Percentiles rank a stretch among this genome's conserved stretches.
Evolutionary conservation across 1,140 invertebrate genomes (phyloP).

Genomic region (Lasaia peninsularis): DNA sequence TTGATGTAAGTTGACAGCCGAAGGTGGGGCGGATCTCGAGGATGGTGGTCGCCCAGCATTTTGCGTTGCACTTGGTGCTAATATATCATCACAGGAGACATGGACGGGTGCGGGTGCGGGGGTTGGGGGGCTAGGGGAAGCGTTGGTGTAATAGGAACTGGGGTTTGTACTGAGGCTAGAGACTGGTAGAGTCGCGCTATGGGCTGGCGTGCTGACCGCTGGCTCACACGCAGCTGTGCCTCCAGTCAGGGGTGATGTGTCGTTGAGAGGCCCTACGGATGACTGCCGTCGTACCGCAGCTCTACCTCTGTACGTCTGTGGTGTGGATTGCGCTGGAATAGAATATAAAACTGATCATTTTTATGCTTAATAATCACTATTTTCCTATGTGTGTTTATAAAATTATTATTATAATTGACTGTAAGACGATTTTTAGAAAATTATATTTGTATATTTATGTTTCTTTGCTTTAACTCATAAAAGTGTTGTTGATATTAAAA

Average conservation of each 20-base stretch:
- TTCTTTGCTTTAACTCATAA: too few species aligned
- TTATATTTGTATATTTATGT: too few species aligned
- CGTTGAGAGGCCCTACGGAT: slow-evolving; percentile 76
- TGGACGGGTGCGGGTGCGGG: slow-evolving; percentile 58
- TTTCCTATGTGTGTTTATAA: too few species aligned
- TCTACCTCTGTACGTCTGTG: slow-evolving; percentile 76
- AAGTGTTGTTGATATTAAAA: too few species aligned
- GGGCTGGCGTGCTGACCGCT: slow-evolving; percentile 61
- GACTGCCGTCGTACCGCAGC: slow-evolving; percentile 79
- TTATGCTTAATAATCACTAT: too few species aligned
- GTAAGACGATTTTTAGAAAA: too few species aligned
- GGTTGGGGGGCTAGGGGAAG: slow-evolving; percentile 61
- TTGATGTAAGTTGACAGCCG: slow-evolving; percentile 67
- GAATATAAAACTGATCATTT: slow-evolving; percentile 6
- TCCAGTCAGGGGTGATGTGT: slow-evolving; percentile 70
- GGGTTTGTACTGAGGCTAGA: slow-evolving; percentile 68
- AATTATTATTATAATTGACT: too few species aligned
- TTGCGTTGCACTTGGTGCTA: slow-evolving; percentile 44
- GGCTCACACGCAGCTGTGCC: slow-evolving; percentile 51
- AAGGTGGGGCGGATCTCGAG: slow-evolving; percentile 69
- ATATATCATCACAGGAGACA: slow-evolving; percentile 67
- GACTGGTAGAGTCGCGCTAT: slow-evolving; percentile 61
- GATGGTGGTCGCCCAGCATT: slow-evolving; percentile 49
- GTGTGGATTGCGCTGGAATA: slow-evolving; percentile 76
- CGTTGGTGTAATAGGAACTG: slow-evolving; percentile 67